phyloP scores from a whole-genome alignment of 2,888 invertebrate genomes.

The Melinaea menophilus region DNA sequence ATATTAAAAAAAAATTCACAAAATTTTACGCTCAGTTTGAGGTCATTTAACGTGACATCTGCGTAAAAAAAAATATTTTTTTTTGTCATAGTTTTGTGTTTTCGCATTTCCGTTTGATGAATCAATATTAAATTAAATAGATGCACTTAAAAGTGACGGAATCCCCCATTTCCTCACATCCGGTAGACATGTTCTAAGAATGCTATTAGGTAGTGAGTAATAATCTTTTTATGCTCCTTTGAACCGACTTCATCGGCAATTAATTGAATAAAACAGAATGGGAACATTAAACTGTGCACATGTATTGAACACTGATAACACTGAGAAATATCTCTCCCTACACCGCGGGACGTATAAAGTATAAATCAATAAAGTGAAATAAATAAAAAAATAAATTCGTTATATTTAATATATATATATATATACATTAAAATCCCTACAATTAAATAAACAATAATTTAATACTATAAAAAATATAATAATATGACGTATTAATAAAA shows the following conservation, averaged over 20 bases:
- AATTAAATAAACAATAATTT: no score
- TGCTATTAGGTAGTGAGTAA: constrained; percentile 12
- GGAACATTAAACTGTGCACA: constrained; percentile 73
- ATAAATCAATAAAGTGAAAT: not conserved
- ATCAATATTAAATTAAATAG: no score
- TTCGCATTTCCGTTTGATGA: no score
- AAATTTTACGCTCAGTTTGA: constrained; percentile 30
- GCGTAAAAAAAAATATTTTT: no score
- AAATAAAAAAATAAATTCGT: no score
- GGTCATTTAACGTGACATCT: constrained; percentile 10
- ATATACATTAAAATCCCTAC: no score
- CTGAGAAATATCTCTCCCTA: constrained; percentile 60
- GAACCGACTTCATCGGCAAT: constrained; percentile 49
- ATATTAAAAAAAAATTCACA: constrained; percentile 16
- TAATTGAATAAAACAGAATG: constrained; percentile 65
- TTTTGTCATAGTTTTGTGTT: no score
- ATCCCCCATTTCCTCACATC: constrained; percentile 10
- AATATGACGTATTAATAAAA: no score
- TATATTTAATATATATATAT: no score
- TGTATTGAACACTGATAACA: constrained; percentile 67
- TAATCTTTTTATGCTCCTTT: constrained; percentile 14
- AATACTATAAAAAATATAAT: no score
- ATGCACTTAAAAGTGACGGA: not conserved
- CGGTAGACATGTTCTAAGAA: constrained; percentile 14
- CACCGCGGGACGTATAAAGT: constrained; percentile 41